Evolutionary conservation across 2,113 vertebrate genomes (phyloP).

Genomic region (Proteles cristata): DNA sequence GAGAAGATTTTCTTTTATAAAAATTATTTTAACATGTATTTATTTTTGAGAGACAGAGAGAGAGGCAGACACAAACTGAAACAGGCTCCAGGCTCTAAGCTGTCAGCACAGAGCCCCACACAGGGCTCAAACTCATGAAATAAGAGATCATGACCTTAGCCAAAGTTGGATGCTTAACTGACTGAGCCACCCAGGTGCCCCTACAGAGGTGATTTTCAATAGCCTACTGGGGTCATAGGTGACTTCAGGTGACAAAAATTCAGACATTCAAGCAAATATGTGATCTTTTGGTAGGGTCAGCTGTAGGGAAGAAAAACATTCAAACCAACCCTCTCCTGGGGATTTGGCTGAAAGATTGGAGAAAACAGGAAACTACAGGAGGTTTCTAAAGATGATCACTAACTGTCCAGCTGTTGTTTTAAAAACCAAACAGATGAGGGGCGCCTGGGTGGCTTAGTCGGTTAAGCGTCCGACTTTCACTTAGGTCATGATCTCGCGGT

Average conservation of each 20-base stretch:
- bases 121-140: no score
- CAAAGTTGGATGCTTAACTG: no score
- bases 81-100: no score
- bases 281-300: background rate
- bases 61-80: no score
- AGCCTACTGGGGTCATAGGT: background rate
- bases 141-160: no score
- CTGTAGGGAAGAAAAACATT: background rate
- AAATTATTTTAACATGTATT: no score
- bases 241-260: background rate
- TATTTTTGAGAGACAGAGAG: no score
- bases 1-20: background rate
- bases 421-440: conserved; percentile 23
- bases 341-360: background rate
- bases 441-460: no score
- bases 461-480: no score
- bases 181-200: no score
- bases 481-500: no score
- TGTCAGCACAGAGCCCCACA: no score
- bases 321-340: background rate
- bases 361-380: background rate
- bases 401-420: background rate
- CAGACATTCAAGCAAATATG: background rate
- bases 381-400: conserved; percentile 32
- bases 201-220: background rate